Conservation (phyloP, 2,888 invertebrate species). For the Dorcus parallelipipedus region DNA sequence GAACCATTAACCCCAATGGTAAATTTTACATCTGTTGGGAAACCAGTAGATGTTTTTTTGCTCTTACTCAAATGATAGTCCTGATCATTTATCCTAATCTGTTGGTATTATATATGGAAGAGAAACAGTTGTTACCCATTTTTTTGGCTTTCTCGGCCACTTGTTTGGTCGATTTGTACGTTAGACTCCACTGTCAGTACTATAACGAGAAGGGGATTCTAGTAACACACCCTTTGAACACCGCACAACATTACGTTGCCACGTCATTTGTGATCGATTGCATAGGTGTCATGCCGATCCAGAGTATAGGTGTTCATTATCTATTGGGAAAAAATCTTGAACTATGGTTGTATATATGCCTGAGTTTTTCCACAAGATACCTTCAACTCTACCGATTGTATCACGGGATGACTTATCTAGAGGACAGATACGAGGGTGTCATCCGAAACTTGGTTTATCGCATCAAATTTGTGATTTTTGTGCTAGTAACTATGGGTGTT, state of each 20-base stretch:
- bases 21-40: conserved; percentile 21
- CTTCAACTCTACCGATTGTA: conserved; percentile 20
- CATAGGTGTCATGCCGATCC: conserved; percentile 6
- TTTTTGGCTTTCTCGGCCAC: neutral
- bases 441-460: conserved; percentile 4
- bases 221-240: conserved; percentile 25
- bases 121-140: neutral
- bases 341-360: neutral
- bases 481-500: neutral
- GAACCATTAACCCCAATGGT: conserved; percentile 16
- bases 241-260: conserved; percentile 27
- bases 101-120: neutral
- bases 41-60: conserved; percentile 8
- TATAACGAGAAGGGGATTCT: conserved; percentile 29
- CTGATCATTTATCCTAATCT: neutral
- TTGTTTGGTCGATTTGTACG: conserved; percentile 17
- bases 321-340: conserved; percentile 5
- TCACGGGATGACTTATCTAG: conserved; percentile 16
- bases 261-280: conserved; percentile 19
- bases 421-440: conserved; percentile 10
- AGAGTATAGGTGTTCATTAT: conserved; percentile 2
- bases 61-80: neutral
- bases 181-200: conserved; percentile 29
- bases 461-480: conserved; percentile 5
- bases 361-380: conserved; percentile 5